Evolutionary conservation across 2,888 invertebrate species (phyloP).

Genomic region (Latheticus oryzae): DNA sequence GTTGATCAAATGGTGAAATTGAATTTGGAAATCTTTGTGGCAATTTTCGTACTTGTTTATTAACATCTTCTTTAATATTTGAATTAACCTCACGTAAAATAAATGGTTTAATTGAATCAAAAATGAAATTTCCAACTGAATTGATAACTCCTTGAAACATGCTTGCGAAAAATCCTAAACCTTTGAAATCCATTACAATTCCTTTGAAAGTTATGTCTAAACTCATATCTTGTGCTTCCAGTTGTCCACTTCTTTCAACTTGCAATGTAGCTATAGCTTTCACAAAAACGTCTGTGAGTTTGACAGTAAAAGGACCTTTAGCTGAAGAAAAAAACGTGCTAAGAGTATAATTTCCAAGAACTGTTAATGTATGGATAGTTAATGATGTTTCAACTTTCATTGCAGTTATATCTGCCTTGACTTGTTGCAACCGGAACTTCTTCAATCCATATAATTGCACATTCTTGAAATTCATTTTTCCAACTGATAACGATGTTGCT

Average conservation of each 20-base stretch:
- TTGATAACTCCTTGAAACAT: conserved; percentile 79
- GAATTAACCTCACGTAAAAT: conserved; percentile 82
- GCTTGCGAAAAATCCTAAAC: conserved; percentile 81
- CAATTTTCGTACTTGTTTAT: conserved; percentile 77
- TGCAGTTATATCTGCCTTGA: conserved; percentile 78
- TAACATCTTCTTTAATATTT: conserved; percentile 79
- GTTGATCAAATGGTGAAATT: conserved; percentile 86
- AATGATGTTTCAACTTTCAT: conserved; percentile 83
- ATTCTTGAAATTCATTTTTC: conserved; percentile 77
- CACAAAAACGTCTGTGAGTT: conserved; percentile 77
- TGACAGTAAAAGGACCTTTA: conserved; percentile 82
- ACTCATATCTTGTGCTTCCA: conserved; percentile 81
- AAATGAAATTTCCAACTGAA: conserved; percentile 83
- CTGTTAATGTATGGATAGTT: conserved; percentile 76
- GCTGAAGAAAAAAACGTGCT: conserved; percentile 76
- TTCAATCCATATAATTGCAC: conserved; percentile 81
- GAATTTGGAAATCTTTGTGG: conserved; percentile 85
- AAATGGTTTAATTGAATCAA: conserved; percentile 88
- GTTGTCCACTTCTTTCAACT: conserved; percentile 79
- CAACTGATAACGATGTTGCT: conserved; percentile 78
- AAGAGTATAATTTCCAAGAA: conserved; percentile 81
- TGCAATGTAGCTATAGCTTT: conserved; percentile 77
- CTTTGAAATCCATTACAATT: conserved; percentile 85
- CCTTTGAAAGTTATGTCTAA: conserved; percentile 82
- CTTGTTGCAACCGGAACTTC: conserved; percentile 79